Conservation (phyloP, 2,888 invertebrate species). For the Temnothorax unifasciatus region DNA sequence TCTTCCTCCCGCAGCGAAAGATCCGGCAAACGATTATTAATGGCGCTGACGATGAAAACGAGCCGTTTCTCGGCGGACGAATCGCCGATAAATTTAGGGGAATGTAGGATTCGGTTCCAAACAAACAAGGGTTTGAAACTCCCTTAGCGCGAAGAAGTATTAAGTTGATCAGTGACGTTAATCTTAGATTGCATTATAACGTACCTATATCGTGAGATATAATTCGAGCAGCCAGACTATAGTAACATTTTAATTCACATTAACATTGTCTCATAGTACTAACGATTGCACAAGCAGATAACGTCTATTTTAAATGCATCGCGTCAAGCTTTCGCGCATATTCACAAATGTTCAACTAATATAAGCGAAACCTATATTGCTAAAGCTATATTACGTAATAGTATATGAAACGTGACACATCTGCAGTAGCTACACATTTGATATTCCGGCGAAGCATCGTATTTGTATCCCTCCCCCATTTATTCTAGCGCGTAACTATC, state of each 20-base stretch:
- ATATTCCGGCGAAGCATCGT: conserved; percentile 18
- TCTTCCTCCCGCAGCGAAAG: conserved; percentile 42
- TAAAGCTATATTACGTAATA: not conserved
- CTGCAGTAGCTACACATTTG: not conserved
- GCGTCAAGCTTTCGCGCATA: not conserved
- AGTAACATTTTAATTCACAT: not conserved
- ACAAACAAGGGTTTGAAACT: conserved; percentile 11
- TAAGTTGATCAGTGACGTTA: not conserved
- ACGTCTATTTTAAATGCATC: not conserved
- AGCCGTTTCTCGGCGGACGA: conserved; percentile 34
- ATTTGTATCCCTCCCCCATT: not conserved
- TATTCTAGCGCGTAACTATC: conserved; percentile 34
- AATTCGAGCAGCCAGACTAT: not conserved
- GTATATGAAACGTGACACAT: conserved; percentile 16
- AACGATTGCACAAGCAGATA: not conserved
- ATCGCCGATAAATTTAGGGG: conserved; percentile 38
- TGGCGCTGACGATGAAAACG: conserved; percentile 53
- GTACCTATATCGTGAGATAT: not conserved
- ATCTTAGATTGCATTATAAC: not conserved
- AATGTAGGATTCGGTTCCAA: conserved; percentile 1
- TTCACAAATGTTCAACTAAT: conserved; percentile 3
- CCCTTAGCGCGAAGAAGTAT: not conserved
- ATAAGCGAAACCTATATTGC: not conserved
- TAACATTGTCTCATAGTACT: not conserved
- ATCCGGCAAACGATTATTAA: conserved; percentile 54